phyloP scores from a whole-genome alignment of 2,888 invertebrate species.

The Tiliacea citrago region DNA sequence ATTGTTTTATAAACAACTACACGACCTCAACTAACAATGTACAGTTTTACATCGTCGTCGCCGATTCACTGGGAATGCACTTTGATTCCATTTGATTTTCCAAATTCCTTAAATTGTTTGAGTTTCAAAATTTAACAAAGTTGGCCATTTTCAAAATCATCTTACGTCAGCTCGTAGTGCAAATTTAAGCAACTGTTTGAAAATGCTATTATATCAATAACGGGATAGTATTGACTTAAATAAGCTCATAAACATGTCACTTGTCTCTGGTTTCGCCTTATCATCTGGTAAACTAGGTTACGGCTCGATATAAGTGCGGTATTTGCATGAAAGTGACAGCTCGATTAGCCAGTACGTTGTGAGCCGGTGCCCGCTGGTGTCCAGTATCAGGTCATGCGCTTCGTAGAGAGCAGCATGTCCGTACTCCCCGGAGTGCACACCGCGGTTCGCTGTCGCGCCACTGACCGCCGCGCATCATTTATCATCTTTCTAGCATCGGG shows the following conservation, averaged over 20 bases:
- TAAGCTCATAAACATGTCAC: no score
- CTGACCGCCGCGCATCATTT: conserved; percentile 38
- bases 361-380: not conserved
- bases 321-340: conserved; percentile 35
- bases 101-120: conserved; percentile 20
- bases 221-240: not conserved
- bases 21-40: conserved; percentile 17
- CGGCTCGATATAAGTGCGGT: conserved; percentile 19
- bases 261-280: not conserved
- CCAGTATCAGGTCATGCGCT: not conserved
- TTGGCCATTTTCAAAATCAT: not conserved
- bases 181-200: not conserved
- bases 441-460: conserved; percentile 15
- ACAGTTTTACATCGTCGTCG: conserved; percentile 33
- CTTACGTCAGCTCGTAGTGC: no score
- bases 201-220: not conserved
- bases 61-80: conserved; percentile 6
- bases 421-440: conserved; percentile 46
- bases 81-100: conserved; percentile 22
- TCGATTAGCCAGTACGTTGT: conserved; percentile 32
- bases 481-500: conserved; percentile 28
- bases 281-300: conserved; percentile 9
- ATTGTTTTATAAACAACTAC: conserved; percentile 45
- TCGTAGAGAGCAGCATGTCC: not conserved
- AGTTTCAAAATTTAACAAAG: not conserved